phyloP scores from a whole-genome alignment of 2,113 vertebrate genomes.

The Amia ocellicauda region DNA sequence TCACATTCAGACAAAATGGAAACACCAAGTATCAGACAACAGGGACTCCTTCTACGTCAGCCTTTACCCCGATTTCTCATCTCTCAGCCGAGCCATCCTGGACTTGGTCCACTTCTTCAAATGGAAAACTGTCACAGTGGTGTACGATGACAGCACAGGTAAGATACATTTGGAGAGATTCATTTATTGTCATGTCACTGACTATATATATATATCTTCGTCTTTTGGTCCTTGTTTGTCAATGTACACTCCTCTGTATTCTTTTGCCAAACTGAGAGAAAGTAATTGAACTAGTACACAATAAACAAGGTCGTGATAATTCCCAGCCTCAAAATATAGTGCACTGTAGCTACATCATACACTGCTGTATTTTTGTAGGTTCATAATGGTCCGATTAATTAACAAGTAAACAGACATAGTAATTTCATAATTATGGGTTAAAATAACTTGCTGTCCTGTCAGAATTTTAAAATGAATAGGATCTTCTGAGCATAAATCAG shows the following conservation, averaged over 20 bases:
- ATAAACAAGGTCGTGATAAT: no score
- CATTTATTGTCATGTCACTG: constrained; percentile 45
- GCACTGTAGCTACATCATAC: no score
- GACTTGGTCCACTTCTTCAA: constrained; percentile 99
- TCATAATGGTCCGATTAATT: constrained; percentile 51
- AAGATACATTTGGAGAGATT: constrained; percentile 52
- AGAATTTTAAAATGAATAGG: constrained; percentile 42
- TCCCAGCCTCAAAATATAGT: no score
- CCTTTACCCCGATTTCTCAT: constrained; percentile 96
- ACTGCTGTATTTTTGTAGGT: constrained; percentile 38
- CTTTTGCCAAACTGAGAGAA: no score
- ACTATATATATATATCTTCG: constrained; percentile 35
- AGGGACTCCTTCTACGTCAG: constrained; percentile 96
- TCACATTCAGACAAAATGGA: constrained; percentile 98
- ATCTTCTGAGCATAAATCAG: constrained; percentile 17
- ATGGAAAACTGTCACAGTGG: constrained; percentile 97
- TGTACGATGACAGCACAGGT: constrained; percentile 98
- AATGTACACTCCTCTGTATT: no score
- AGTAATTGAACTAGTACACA: no score
- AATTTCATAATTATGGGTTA: constrained; percentile 53
- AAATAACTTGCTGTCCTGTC: constrained; percentile 60
- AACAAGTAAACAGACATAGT: constrained; percentile 46
- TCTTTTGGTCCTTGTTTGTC: no score
- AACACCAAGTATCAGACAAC: constrained; percentile 98
- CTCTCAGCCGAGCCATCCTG: constrained; percentile 93